phyloP scores from a whole-genome alignment of 2,113 vertebrate genomes.

The Anthoscopus minutus region DNA sequence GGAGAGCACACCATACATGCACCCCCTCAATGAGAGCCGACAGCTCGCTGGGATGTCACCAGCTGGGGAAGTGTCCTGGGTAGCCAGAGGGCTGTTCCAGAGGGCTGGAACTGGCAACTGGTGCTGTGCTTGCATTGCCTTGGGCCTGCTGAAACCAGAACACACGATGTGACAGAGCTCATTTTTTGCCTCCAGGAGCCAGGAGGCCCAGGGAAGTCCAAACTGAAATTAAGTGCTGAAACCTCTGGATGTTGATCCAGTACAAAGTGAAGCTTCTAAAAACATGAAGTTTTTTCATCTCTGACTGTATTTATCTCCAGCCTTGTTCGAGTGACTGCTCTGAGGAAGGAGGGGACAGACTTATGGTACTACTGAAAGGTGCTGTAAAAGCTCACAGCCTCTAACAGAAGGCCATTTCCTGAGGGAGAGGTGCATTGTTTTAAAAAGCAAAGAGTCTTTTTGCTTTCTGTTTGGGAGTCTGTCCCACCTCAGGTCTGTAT shows the following conservation, averaged over 20 bases:
- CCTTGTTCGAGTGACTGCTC: rapidly evolving
- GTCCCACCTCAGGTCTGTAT: neutral
- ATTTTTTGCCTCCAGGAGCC: neutral
- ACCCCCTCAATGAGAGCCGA: rapidly evolving
- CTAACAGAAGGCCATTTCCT: neutral
- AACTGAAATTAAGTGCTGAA: neutral
- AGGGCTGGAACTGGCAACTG: neutral
- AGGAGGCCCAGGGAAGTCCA: neutral
- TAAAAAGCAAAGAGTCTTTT: neutral
- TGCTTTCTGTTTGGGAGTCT: neutral
- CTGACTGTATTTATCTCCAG: neutral
- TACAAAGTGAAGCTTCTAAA: neutral
- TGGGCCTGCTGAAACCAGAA: neutral
- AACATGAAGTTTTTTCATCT: neutral
- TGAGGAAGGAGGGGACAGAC: neutral
- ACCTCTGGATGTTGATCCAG: neutral
- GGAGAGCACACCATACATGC: rapidly evolving
- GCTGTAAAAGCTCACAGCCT: neutral
- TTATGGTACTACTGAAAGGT: neutral
- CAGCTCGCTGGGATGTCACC: neutral
- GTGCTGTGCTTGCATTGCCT: neutral
- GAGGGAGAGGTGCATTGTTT: neutral
- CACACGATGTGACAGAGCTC: neutral
- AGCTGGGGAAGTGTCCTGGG: neutral
- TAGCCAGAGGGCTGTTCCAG: neutral